phyloP scores from a whole-genome alignment of 2,797 vertebrate species.

The Calcarius lapponicus region DNA sequence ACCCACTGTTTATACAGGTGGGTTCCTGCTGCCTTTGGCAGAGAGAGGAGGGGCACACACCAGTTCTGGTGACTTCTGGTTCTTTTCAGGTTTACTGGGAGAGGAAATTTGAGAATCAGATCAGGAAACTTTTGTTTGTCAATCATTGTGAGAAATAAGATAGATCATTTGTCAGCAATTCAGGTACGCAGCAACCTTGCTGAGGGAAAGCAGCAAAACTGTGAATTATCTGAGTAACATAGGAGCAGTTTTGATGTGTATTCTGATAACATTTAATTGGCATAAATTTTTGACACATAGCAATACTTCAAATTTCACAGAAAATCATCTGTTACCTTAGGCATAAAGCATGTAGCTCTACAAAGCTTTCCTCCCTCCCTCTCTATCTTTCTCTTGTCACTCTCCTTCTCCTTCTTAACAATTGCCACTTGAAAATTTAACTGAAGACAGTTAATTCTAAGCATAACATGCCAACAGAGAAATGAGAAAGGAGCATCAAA shows the following conservation, averaged over 20 bases:
- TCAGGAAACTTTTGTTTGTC: background rate
- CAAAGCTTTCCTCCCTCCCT: background rate
- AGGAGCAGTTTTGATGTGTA: background rate
- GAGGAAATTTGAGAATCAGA: background rate
- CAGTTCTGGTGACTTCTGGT: background rate
- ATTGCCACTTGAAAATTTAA: background rate
- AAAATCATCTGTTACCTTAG: background rate
- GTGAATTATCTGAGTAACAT: background rate
- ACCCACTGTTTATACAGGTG: slow-evolving; percentile 12
- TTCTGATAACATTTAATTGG: background rate
- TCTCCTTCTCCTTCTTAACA: background rate
- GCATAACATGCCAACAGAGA: background rate
- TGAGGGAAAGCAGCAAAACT: background rate
- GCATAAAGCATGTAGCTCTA: background rate
- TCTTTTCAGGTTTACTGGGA: background rate
- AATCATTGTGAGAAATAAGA: background rate
- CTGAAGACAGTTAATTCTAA: background rate
- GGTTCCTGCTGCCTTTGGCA: background rate
- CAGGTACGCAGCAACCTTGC: background rate
- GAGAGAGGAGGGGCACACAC: background rate
- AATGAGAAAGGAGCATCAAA: background rate
- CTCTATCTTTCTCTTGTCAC: background rate
- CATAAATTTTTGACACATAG: background rate
- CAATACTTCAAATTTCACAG: background rate
- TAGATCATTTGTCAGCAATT: background rate